Percentiles rank a stretch among this genome's conserved stretches.
Conservation (phyloP, 1,140 invertebrate genomes). For the Eriosoma lanigerum region DNA sequence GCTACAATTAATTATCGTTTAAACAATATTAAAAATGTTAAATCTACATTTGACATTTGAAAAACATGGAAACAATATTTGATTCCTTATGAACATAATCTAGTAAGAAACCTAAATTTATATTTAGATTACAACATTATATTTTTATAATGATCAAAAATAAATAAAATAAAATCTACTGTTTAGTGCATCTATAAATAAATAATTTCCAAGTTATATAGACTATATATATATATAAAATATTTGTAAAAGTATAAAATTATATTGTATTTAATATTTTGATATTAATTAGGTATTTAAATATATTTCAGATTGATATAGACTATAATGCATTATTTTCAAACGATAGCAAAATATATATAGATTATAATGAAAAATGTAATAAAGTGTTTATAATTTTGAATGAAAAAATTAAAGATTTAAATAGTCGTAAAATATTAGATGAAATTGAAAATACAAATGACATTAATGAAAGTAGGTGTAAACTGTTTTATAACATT, state of each 20-base stretch:
- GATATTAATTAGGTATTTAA: too few relatives aligned
- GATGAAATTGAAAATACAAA: neutral
- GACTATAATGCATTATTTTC: conserved; percentile 6
- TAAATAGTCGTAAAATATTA: neutral
- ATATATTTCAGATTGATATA: neutral
- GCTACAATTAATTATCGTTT: neutral
- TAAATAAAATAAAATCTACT: too few relatives aligned
- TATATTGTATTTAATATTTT: too few relatives aligned
- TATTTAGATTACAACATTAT: too few relatives aligned
- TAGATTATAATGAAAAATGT: neutral
- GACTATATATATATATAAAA: too few relatives aligned
- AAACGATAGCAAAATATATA: neutral
- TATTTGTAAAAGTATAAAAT: too few relatives aligned
- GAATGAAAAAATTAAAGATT: neutral
- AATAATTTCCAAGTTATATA: neutral
- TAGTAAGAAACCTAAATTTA: neutral
- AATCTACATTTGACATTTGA: neutral
- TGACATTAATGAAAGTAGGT: neutral
- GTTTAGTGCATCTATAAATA: too few relatives aligned
- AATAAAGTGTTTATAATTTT: neutral
- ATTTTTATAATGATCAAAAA: too few relatives aligned
- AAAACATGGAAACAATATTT: neutral
- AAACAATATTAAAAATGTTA: neutral
- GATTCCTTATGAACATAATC: neutral
- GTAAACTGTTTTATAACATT: too few relatives aligned